Evolutionary conservation across 2,113 vertebrate genomes (phyloP).

Genomic region (Myanophis thanlyinensis): DNA sequence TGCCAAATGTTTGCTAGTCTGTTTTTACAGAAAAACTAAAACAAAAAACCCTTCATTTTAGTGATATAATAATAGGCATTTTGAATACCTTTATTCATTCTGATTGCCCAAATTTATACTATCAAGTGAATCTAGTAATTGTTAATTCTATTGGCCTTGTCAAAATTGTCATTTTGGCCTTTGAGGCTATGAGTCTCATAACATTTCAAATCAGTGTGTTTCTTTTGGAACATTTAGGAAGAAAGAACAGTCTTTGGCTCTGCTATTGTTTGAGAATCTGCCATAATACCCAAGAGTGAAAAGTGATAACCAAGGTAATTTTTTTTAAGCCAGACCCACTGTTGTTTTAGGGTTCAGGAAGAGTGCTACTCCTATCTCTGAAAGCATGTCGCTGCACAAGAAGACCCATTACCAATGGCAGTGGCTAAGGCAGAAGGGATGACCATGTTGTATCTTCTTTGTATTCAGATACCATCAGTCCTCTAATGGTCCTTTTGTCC

Average conservation of each 20-base stretch:
- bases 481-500: conserved; percentile 39
- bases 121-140: neutral
- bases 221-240: neutral
- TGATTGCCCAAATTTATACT: neutral
- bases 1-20: rapidly evolving
- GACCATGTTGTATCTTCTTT: conserved; percentile 1
- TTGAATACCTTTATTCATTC: conserved; percentile 14
- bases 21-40: neutral
- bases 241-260: neutral
- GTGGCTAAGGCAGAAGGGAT: neutral
- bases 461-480: conserved; percentile 43
- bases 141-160: conserved; percentile 1
- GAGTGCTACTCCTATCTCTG: neutral
- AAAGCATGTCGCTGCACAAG: conserved; percentile 27
- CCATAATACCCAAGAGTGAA: neutral
- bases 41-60: neutral
- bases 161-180: neutral
- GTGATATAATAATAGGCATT: neutral
- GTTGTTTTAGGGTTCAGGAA: neutral
- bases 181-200: neutral
- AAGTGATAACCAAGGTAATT: neutral
- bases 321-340: neutral
- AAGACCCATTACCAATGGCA: conserved; percentile 19
- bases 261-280: neutral
- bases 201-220: neutral